phyloP scores from a whole-genome alignment of 2,797 vertebrate species.

The Zalophus californianus region DNA sequence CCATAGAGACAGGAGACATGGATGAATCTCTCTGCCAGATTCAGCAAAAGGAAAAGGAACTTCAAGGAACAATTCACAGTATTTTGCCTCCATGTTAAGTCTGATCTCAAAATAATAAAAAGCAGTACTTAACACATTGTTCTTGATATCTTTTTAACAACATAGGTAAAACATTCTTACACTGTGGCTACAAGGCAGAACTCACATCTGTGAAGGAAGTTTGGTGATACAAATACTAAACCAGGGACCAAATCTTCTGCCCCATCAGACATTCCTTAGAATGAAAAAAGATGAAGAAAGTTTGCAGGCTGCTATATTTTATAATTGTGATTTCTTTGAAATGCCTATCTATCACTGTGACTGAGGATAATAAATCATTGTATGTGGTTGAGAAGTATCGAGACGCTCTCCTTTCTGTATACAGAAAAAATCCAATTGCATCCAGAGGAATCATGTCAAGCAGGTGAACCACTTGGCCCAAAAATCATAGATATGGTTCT shows the following conservation, averaged over 20 bases:
- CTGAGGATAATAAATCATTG: not conserved
- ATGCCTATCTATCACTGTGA: not conserved
- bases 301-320: not conserved
- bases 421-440: not conserved
- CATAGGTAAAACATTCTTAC: not conserved
- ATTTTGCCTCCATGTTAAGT: not conserved
- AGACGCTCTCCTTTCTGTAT: not conserved
- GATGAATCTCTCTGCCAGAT: not conserved
- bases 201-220: not conserved
- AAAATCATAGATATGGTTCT: not conserved
- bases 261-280: not conserved
- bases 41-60: not conserved
- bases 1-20: not conserved
- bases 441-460: not conserved
- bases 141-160: not conserved
- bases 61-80: not conserved
- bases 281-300: not conserved
- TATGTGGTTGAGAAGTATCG: not conserved
- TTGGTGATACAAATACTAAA: not conserved
- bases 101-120: not conserved
- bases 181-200: not conserved
- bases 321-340: not conserved
- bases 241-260: not conserved
- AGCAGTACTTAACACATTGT: not conserved
- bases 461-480: not conserved